These are phyloP conservation scores for Troglohyphantes excavatus DNA, from an alignment of 2,888 invertebrate species.

Conservation along the genomic window DNA sequence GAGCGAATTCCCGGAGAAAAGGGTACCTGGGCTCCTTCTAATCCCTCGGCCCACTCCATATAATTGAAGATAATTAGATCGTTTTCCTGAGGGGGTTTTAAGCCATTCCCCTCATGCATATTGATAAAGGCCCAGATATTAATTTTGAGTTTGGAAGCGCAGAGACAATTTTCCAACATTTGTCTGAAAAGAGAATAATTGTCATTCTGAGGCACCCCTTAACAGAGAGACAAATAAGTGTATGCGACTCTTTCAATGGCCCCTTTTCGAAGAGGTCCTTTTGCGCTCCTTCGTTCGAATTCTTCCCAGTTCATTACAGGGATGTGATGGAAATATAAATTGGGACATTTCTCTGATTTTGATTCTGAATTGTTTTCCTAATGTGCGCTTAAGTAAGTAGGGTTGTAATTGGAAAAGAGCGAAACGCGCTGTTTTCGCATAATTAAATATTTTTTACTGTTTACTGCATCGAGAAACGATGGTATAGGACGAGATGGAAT, in stretches of 20 bases:
- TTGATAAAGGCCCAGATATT: slow-evolving; percentile 78
- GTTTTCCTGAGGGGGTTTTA: slow-evolving; percentile 78
- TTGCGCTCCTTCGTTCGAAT: slow-evolving; percentile 7
- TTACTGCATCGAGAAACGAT: neutral
- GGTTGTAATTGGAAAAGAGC: neutral
- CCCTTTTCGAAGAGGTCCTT: neutral
- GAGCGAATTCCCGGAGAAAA: slow-evolving; percentile 12
- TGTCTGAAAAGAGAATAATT: slow-evolving; percentile 78
- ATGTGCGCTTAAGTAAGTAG: slow-evolving; percentile 9
- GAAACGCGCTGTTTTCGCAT: neutral
- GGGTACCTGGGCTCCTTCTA: slow-evolving; percentile 58
- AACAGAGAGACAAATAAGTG: slow-evolving; percentile 75
- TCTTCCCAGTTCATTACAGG: neutral
- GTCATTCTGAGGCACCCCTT: slow-evolving; percentile 67
- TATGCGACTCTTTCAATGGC: slow-evolving; percentile 65
- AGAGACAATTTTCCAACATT: slow-evolving; percentile 77
- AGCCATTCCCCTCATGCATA: slow-evolving; percentile 70
- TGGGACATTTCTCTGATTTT: slow-evolving; percentile 44
- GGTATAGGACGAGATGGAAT: neutral
- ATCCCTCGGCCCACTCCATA: slow-evolving; percentile 77
- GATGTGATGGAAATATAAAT: slow-evolving; percentile 52
- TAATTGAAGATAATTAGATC: slow-evolving; percentile 78
- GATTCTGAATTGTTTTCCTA: slow-evolving; percentile 36
- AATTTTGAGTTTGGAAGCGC: slow-evolving; percentile 76
- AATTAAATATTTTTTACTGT: neutral